A percentile compares a stretch with the other conserved stretches of the same genome.
phyloP scores from a whole-genome alignment of 30 jellyfish, hydroid and myxozoan genomes.

The Euphysa ruthae region DNA sequence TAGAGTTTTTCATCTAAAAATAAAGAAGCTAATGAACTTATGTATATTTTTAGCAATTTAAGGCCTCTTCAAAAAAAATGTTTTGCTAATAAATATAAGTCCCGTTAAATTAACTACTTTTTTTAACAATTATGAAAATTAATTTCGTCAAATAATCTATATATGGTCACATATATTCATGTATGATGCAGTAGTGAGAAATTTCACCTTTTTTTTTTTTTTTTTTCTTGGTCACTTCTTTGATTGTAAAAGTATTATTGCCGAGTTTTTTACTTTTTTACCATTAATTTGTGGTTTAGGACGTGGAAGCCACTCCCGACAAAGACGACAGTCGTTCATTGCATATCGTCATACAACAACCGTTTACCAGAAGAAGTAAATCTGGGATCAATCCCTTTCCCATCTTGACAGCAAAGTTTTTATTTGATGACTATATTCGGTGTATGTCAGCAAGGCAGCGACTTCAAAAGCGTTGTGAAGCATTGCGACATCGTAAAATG shows the following conservation, averaged over 20 bases:
- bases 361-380: slow-evolving; percentile 69
- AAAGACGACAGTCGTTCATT: slow-evolving; percentile 87
- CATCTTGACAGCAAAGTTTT: slow-evolving; percentile 62
- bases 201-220: background rate
- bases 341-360: slow-evolving; percentile 81
- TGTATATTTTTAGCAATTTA: too few species aligned
- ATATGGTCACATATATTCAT: too few species aligned
- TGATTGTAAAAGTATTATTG: background rate
- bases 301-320: slow-evolving; percentile 95
- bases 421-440: slow-evolving; percentile 87
- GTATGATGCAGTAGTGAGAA: too few species aligned
- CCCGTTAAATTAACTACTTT: too few species aligned
- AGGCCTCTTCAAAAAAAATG: too few species aligned
- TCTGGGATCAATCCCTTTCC: slow-evolving; percentile 76
- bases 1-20: too few species aligned
- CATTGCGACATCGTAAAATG: slow-evolving; percentile 80
- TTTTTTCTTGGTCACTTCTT: background rate
- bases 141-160: too few species aligned
- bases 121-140: too few species aligned
- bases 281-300: slow-evolving; percentile 29
- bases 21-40: too few species aligned
- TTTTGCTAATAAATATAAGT: too few species aligned
- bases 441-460: slow-evolving; percentile 98
- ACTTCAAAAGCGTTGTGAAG: slow-evolving; percentile 71
- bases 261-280: too few species aligned